Evolutionary conservation across 2,888 invertebrate species (phyloP).

Genomic region (Uropetala carovei): DNA sequence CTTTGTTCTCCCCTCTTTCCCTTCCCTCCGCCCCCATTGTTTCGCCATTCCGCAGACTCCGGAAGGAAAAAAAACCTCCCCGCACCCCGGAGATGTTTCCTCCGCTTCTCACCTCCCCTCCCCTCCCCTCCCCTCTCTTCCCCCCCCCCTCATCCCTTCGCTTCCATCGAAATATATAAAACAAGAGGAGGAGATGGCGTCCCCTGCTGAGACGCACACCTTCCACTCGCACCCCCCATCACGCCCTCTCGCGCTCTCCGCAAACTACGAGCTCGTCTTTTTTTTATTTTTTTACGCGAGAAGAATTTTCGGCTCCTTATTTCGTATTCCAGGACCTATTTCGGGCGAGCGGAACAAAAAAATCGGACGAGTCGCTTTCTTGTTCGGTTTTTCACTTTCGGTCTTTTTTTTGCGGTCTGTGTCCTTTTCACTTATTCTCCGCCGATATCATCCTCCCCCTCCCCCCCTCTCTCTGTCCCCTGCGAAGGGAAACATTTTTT

Average conservation of each 20-base stretch:
- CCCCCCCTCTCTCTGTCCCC: no score
- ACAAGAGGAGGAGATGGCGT: background rate
- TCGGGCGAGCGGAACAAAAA: background rate
- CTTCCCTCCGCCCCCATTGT: background rate
- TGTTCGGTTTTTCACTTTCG: background rate
- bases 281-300: background rate
- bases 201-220: background rate
- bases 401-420: background rate
- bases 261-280: background rate
- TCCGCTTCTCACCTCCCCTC: background rate
- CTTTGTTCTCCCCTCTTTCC: background rate
- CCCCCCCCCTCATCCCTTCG: background rate
- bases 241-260: slow-evolving; percentile 18
- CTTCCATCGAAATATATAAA: slow-evolving; percentile 9
- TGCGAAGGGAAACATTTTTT: background rate
- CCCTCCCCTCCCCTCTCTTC: no score
- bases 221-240: background rate
- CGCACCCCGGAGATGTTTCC: slow-evolving; percentile 41
- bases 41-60: slow-evolving; percentile 9
- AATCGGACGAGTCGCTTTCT: background rate
- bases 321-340: slow-evolving; percentile 1
- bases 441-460: background rate
- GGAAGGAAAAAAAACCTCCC: background rate
- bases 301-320: slow-evolving; percentile 8
- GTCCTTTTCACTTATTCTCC: slow-evolving; percentile 3